Base-by-base conservation (phyloP, 2,797 vertebrate genomes). In the Huso huso region DNA sequence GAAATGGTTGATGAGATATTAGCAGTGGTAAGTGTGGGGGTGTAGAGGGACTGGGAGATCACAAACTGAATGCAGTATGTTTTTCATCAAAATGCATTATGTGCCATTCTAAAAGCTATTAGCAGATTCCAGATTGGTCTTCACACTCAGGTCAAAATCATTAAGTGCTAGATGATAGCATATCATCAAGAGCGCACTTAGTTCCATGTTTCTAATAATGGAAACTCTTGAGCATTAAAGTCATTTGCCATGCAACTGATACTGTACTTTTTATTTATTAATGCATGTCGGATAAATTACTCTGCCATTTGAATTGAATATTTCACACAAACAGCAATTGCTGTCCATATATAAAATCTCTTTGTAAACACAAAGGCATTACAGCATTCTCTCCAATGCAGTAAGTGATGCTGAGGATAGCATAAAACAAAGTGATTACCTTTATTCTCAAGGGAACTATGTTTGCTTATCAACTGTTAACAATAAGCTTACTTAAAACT, bases 81-180 rank as follows among this genome's bases (percentile, higher is more conserved):
- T 37, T 37, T 62, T 62, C n/a, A 23, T 62, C 61, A 62, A 18
- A 62, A 62, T 62, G 18, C 61, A 62, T 37, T 62, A 37, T 13
- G 61, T 48, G 37, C 61, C 61, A 37, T 62, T 62, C 61, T 23
- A 62, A 62, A 62, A 62, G 61, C 61, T 62, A 62, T 62, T 62
- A 62, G 61, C 61, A 9, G 9, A 62, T 18, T 62, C 61, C 61
- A 62, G 61, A 18, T 62, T 62, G 61, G 61, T 62, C 61, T 62
- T 62, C n/a, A 62, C 61, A 62, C 61, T 61, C 37, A 48, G 61
- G 61, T 62, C 61, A 62, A 62, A 62, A 62, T 62, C 61, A 62
- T 62, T 62, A 62, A 62, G 61, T 18, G 61, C 7, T 18, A 62
- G 61, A 62, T 62, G 61, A 62, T 62, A 62, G 61, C 61, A 62